Base-by-base conservation (phyloP, 92 coral and sea anemone genomes). In the Meandrina meandrites region DNA sequence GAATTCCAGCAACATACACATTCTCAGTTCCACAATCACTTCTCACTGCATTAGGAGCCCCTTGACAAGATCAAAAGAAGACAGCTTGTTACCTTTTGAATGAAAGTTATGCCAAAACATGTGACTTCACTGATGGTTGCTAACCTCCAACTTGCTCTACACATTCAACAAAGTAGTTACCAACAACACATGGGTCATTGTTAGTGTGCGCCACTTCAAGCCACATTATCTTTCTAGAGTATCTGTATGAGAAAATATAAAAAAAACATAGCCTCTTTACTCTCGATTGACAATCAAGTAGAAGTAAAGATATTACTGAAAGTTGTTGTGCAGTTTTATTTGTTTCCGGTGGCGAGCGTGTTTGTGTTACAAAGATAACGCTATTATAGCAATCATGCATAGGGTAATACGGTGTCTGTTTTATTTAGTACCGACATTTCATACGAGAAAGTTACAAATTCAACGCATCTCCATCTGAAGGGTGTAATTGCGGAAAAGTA, bases 111-210 rank as follows among this genome's bases (percentile, higher is more conserved):
- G n/a, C n/a, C n/a, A 28, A 77, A 77, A 28, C 1, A 50, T 77
- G 14, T 77, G 66, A 30, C 36, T 15, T 53, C 66, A 77, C 40
- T 77, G 81, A 77, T 30, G 37, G 24, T 8, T 12, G 45, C 66
- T 81, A 64, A 81, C 90, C 90, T 72, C 86, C 86, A 56, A 87
- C 21, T 72, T 87, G 90, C 48, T 80, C 81, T 12, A 81, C 90
- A 87, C 90, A 80, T 30, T 87, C 90, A 15, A 87, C 81, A 87
- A 87, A 87, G 90, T 87, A 81, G 79, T 87, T 72, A 53, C 80
- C 86, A 53, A 86, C 90, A 47, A 86, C 90, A 77, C 47, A 36
- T 66, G 86, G 86, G 84, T 87, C 90, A 87, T 87, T 87, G 58
- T 87, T 87, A 36, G 90, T 80, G 79, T 62, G 83, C 7, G 81